These are phyloP conservation scores for Agrotis clavis DNA, from an alignment of 2,888 invertebrate genomes.

Conservation along the genomic window DNA sequence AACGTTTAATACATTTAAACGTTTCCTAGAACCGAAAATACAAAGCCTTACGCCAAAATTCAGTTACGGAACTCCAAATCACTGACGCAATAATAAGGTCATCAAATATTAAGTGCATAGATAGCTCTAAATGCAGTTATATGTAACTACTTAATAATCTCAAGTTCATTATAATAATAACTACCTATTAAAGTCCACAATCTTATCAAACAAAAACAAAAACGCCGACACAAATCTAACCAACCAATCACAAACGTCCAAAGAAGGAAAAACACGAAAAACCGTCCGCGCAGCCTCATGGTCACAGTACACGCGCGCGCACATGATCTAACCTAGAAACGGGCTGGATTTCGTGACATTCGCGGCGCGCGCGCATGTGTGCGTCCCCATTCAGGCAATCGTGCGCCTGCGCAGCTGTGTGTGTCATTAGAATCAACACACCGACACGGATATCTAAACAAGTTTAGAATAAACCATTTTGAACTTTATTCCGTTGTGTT, in stretches of 20 bases:
- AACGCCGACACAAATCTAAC: conserved; percentile 27
- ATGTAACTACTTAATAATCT: not conserved
- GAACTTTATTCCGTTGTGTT: conserved; percentile 58
- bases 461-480: conserved; percentile 56
- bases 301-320: conserved; percentile 81
- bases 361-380: conserved; percentile 73
- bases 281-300: conserved; percentile 65
- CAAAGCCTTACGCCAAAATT: too few species aligned
- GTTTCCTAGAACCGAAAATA: too few species aligned
- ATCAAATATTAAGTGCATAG: too few species aligned
- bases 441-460: conserved; percentile 66
- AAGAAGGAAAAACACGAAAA: conserved; percentile 61
- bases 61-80: too few species aligned
- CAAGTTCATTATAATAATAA: not conserved
- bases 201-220: conserved; percentile 3
- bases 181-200: not conserved
- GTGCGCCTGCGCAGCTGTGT: conserved; percentile 71
- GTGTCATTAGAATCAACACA: conserved; percentile 70
- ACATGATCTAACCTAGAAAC: conserved; percentile 89
- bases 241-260: conserved; percentile 13
- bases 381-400: conserved; percentile 75
- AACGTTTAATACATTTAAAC: too few species aligned
- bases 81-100: too few species aligned
- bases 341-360: conserved; percentile 89
- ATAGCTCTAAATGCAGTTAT: not conserved